A percentile compares a stretch with the other conserved stretches of the same genome.
Evolutionary conservation across 2,113 vertebrate species (phyloP).

Genomic region (Leptodactylus fuscus): DNA sequence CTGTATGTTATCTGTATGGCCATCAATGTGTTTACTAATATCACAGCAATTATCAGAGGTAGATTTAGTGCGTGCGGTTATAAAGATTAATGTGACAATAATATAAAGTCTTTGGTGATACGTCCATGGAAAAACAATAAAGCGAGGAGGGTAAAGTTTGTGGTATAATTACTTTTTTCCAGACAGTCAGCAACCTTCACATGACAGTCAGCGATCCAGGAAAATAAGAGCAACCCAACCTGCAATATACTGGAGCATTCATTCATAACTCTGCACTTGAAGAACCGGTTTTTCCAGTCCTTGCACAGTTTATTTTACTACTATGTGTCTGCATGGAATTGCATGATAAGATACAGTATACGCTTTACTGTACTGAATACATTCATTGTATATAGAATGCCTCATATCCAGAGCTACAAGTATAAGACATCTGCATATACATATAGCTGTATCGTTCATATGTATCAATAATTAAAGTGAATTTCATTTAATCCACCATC

Average conservation of each 20-base stretch:
- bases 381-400: no score
- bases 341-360: not conserved
- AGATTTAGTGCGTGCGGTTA: not conserved
- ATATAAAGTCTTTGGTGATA: not conserved
- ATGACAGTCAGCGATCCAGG: conserved; percentile 12
- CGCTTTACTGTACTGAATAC: no score
- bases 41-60: not conserved
- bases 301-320: not conserved
- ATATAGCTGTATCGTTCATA: no score
- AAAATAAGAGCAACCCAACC: conserved; percentile 14
- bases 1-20: not conserved
- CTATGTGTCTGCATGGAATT: not conserved
- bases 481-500: not conserved
- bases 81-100: conserved; percentile 23
- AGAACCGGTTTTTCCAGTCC: conserved; percentile 7
- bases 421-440: not conserved
- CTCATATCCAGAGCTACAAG: no score
- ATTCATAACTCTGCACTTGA: conserved; percentile 37
- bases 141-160: conserved; percentile 26
- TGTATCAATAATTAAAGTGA: no score
- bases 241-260: not conserved
- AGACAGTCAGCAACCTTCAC: conserved; percentile 42
- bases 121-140: conserved; percentile 32
- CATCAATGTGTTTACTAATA: not conserved
- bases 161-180: conserved; percentile 43